Evolutionary conservation across 1,140 invertebrate species (phyloP).

Genomic region (Danaus melanippus): DNA sequence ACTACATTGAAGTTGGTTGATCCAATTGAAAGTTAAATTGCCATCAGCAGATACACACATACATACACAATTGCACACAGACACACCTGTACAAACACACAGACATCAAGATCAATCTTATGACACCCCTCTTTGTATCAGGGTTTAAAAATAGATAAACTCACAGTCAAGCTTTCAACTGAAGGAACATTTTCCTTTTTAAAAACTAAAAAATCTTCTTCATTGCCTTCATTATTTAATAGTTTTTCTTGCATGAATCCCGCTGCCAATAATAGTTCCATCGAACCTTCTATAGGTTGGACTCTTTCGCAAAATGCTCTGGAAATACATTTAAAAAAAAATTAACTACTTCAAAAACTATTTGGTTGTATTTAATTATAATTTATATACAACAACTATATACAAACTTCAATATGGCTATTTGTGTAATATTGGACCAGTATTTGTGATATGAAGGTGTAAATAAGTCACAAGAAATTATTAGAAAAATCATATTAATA

Average conservation of each 20-base stretch:
- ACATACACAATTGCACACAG: no score
- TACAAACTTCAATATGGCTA: not conserved
- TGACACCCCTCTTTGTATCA: no score
- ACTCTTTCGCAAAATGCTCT: constrained; percentile 84
- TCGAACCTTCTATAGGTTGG: constrained; percentile 81
- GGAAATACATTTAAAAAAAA: constrained; percentile 12
- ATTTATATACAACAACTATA: constrained; percentile 3
- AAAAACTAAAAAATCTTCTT: constrained; percentile 79
- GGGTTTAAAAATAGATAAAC: constrained; percentile 7
- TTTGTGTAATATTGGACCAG: not conserved
- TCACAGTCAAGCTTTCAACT: constrained; percentile 73
- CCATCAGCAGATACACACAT: no score
- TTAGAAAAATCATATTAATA: constrained; percentile 7
- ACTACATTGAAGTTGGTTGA: no score
- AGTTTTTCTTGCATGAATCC: constrained; percentile 81
- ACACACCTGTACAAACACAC: no score
- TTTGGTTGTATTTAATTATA: not conserved
- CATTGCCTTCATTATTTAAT: constrained; percentile 65
- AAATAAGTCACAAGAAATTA: not conserved
- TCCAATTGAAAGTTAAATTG: no score
- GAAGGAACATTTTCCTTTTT: constrained; percentile 70
- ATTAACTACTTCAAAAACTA: no score
- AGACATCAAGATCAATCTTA: no score
- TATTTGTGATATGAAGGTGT: no score
- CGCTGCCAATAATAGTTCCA: constrained; percentile 87